phyloP scores from a whole-genome alignment of 1,140 invertebrate species.

The Platyscapa corneri region DNA sequence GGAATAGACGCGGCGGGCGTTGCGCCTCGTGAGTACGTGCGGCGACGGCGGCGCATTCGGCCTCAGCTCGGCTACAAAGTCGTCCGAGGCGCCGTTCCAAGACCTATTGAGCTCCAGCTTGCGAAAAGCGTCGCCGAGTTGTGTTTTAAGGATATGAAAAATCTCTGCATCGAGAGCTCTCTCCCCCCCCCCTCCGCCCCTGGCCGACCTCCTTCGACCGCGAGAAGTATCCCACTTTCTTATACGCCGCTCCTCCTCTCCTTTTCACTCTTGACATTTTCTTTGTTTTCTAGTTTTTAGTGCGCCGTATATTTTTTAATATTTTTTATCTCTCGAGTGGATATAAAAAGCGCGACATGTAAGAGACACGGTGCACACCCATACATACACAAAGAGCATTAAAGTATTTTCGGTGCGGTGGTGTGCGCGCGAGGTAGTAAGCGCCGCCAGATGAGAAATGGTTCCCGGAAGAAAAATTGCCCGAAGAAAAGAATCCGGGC shows the following conservation, averaged over 20 bases:
- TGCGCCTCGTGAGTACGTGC: slow-evolving; percentile 3
- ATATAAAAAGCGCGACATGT: slow-evolving; percentile 10
- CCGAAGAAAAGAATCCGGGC: slow-evolving; percentile 43
- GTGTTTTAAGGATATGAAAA: slow-evolving; percentile 39
- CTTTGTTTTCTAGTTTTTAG: slow-evolving; percentile 17
- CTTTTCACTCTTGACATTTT: neutral
- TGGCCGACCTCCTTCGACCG: neutral
- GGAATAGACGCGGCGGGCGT: slow-evolving; percentile 34
- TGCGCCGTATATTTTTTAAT: neutral
- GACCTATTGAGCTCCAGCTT: neutral
- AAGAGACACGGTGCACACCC: slow-evolving; percentile 4
- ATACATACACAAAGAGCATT: slow-evolving; percentile 5
- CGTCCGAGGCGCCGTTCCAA: neutral
- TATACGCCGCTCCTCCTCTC: neutral
- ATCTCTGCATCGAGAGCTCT: slow-evolving; percentile 1
- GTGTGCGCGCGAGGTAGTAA: slow-evolving; percentile 2
- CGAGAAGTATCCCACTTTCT: neutral
- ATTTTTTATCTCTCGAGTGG: slow-evolving; percentile 13
- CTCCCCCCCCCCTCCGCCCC: neutral
- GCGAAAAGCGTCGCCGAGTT: slow-evolving; percentile 16
- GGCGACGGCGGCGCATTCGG: neutral
- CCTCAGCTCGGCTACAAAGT: neutral
- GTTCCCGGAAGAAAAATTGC: slow-evolving; percentile 46
- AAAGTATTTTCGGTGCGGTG: neutral
- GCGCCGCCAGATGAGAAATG: slow-evolving; percentile 44